Evolutionary conservation across 1,140 invertebrate genomes (phyloP), one percentile per base, ranked within the genome.

Genomic region (Lepidurus couesii): DNA sequence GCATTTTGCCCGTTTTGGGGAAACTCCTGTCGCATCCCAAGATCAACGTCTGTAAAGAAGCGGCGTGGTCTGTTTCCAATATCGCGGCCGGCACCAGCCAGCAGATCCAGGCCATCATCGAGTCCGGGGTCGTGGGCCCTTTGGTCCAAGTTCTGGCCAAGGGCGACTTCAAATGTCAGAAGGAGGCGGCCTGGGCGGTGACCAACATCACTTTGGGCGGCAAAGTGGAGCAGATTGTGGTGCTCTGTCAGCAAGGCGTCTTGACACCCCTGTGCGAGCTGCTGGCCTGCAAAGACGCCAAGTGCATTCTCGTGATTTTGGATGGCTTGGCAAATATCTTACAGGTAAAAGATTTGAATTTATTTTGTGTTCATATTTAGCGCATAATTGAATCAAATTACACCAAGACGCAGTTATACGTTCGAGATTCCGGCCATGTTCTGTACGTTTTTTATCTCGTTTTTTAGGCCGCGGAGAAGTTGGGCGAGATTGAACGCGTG

Each of bases 61-160:
- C 93, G 81, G 91, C 93, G 43, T 96, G 90, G 93, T 90, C 92
- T 76, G 86, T 94, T 44, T 93, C 92, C 42, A 95, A 94, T 83
- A 91, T 95, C 44, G 91, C 92, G 73, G 93, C 93, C 79, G 93
- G 93, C 34, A 94, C 91, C 82, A 82, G 86, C 53, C 83, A 88
- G 0, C 93, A 95, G 86, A 92, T 95, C 80, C 90, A 94, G 13
- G 73, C 77, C 26, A 44, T 78, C 1, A 73, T 78, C 53, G 73
- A 34, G n/a, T 42, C 53, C 10, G 73, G 73, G 16, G 77, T 78
- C 10, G n/a, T 78, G 26, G 65, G 11, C 2, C 42, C 47, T 75
- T 53, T 53, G 42, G 79, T 81, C 65, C 79, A 78, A 75, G 79
- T 81, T 77, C 76, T 81, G 77, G 83, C 83, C 34, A 80, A 92